Conservation (phyloP, 1,140 invertebrate species). For the Drosophila pandora region DNA sequence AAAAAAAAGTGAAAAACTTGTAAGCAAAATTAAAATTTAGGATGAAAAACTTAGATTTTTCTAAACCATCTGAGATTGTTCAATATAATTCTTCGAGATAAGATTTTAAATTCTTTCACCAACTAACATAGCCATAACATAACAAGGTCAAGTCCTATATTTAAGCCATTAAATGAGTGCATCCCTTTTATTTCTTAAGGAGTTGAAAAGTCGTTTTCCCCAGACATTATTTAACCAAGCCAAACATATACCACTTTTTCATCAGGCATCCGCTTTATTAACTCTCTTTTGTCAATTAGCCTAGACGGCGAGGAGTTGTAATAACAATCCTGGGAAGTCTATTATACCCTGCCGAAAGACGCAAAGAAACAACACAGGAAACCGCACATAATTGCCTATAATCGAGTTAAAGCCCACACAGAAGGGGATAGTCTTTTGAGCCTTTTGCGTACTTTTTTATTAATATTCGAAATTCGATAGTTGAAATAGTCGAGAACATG, state of each 20-base stretch:
- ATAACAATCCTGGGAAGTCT: conserved; percentile 2
- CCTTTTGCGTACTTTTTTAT: conserved; percentile 16
- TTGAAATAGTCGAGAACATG: conserved; percentile 8
- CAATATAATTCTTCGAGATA: too few relatives aligned
- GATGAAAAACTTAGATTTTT: too few relatives aligned
- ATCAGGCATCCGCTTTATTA: conserved; percentile 43
- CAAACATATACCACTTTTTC: conserved; percentile 32
- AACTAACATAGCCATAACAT: too few relatives aligned
- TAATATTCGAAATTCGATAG: too few relatives aligned
- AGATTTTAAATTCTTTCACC: too few relatives aligned
- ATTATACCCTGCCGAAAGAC: conserved; percentile 11
- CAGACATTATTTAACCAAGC: too few relatives aligned
- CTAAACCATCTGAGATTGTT: too few relatives aligned
- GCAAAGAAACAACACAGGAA: conserved; percentile 46
- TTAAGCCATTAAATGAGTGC: too few relatives aligned
- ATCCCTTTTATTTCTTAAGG: too few relatives aligned
- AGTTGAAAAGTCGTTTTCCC: background rate
- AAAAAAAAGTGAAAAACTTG: too few relatives aligned
- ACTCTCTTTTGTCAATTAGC: conserved; percentile 48
- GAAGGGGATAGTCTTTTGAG: conserved; percentile 31
- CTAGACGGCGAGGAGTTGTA: conserved; percentile 4
- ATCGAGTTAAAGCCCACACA: conserved; percentile 47
- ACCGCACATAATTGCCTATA: conserved; percentile 74
- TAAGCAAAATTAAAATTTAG: too few relatives aligned
- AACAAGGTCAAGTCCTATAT: too few relatives aligned